Percentiles rank a stretch among this genome's conserved stretches.
phyloP scores from a whole-genome alignment of 1,140 invertebrate species.

The Cyclargus thomasi region DNA sequence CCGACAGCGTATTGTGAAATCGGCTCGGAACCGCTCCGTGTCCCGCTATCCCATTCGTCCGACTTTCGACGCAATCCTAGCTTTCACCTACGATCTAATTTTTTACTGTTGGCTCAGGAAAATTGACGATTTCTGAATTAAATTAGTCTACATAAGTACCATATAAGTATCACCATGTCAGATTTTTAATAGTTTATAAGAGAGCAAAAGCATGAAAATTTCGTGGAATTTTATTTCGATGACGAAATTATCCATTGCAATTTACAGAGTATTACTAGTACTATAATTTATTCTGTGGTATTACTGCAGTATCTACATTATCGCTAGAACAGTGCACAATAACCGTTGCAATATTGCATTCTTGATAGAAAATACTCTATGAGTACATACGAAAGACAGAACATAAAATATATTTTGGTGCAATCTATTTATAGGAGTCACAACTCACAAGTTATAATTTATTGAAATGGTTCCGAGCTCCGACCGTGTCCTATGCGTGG shows the following conservation, averaged over 20 bases:
- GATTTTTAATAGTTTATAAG: no score
- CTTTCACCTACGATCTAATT: no score
- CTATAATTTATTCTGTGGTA: no score
- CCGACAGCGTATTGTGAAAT: slow-evolving; percentile 25
- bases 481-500: slow-evolving; percentile 3
- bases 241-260: no score
- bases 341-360: not conserved
- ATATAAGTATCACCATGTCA: no score
- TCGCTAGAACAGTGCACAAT: no score
- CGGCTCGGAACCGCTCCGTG: not conserved
- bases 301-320: no score
- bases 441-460: slow-evolving; percentile 32
- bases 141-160: no score
- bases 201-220: no score
- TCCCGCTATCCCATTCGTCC: not conserved
- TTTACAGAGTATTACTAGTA: no score
- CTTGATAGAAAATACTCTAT: not conserved
- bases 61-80: not conserved
- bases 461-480: slow-evolving; percentile 39
- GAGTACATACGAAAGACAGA: not conserved
- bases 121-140: not conserved
- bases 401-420: not conserved
- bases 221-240: no score
- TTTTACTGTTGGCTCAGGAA: not conserved
- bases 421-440: not conserved